phyloP scores from a whole-genome alignment of 92 coral and sea anemone genomes.

The Umimayanthus kanabou region DNA sequence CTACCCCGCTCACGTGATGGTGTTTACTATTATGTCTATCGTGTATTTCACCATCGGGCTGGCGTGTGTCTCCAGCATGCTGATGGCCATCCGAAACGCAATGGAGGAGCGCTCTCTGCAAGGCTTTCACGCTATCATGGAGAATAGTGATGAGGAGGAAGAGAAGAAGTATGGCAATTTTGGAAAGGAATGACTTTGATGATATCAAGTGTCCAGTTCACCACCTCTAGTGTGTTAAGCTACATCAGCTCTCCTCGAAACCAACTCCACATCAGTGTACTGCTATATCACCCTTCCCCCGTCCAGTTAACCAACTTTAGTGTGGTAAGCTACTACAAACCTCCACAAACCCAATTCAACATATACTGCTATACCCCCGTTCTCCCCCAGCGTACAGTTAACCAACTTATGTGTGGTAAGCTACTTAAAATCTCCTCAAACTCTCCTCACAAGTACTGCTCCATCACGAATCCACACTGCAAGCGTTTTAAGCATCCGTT shows the following conservation, averaged over 20 bases:
- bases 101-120: conserved; percentile 91
- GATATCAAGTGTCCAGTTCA: neutral
- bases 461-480: too few relatives aligned
- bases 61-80: conserved; percentile 92
- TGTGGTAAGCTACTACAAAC: too few relatives aligned
- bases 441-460: too few relatives aligned
- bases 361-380: too few relatives aligned
- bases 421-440: neutral
- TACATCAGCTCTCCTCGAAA: neutral
- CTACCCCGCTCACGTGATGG: conserved; percentile 81
- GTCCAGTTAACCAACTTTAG: too few relatives aligned
- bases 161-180: neutral
- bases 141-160: conserved; percentile 66
- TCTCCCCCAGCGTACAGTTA: neutral
- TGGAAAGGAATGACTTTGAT: neutral
- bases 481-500: too few relatives aligned
- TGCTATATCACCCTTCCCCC: neutral
- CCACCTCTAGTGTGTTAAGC: neutral
- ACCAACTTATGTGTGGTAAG: neutral
- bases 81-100: conserved; percentile 90
- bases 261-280: neutral
- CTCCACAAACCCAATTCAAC: too few relatives aligned
- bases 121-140: conserved; percentile 84
- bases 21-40: conserved; percentile 89
- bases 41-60: conserved; percentile 93